Evolutionary conservation across 2,113 vertebrate genomes (phyloP).

Genomic region (Ciconia boyciana): DNA sequence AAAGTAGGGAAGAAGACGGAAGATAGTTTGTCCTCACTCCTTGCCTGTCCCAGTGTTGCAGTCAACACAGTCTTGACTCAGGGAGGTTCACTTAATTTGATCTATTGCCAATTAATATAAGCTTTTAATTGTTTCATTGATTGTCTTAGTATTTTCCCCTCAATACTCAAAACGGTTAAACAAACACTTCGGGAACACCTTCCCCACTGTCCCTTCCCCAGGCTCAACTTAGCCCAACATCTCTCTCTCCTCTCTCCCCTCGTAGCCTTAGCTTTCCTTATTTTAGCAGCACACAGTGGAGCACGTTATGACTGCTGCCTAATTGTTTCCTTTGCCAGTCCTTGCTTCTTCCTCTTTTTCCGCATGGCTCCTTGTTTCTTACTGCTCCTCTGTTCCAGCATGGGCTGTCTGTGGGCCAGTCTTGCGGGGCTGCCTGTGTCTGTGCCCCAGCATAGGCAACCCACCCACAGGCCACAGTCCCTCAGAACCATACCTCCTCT

Average conservation of each 20-base stretch:
- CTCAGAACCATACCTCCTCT: not conserved
- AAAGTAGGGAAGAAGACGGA: not conserved
- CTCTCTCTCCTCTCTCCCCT: not conserved
- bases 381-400: not conserved
- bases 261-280: not conserved
- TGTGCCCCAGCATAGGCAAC: fast-evolving
- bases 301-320: not conserved
- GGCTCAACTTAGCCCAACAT: not conserved
- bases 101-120: not conserved
- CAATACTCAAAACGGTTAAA: not conserved
- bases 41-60: not conserved
- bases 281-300: not conserved
- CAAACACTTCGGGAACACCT: not conserved
- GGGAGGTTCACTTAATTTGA: not conserved
- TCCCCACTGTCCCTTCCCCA: not conserved
- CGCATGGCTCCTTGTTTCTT: not conserved
- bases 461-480: not conserved
- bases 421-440: fast-evolving
- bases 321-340: not conserved
- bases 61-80: not conserved
- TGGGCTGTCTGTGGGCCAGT: not conserved
- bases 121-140: not conserved
- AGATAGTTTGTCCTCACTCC: not conserved
- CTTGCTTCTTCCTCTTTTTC: not conserved
- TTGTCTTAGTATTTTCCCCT: not conserved